Evolutionary conservation across 2,113 vertebrate species (phyloP).

Genomic region (Heptranchias perlo): DNA sequence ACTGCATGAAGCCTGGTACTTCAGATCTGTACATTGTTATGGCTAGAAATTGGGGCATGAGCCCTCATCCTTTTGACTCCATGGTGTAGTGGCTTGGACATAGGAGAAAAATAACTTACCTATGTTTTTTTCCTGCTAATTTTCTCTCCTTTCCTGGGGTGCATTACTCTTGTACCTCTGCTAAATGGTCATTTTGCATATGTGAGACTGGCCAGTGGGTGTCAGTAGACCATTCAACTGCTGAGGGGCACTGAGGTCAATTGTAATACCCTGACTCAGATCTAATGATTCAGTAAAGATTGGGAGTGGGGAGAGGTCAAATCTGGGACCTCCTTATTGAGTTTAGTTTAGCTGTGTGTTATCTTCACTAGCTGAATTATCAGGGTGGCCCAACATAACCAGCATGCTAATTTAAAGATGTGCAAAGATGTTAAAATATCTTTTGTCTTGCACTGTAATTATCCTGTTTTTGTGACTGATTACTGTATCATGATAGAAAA

Average conservation of each 20-base stretch:
- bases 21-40: not conserved
- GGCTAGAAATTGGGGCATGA: not conserved
- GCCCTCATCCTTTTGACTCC: not conserved
- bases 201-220: not conserved
- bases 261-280: not conserved
- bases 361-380: not conserved
- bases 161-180: not conserved
- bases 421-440: not conserved
- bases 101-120: not conserved
- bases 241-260: not conserved
- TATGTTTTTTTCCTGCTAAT: too few species aligned
- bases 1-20: not conserved
- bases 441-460: not conserved
- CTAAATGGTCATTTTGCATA: not conserved
- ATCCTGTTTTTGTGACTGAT: not conserved
- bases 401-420: not conserved
- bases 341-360: not conserved
- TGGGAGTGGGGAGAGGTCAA: not conserved
- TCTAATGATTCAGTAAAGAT: not conserved
- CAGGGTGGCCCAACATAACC: not conserved
- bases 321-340: not conserved
- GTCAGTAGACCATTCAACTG: not conserved
- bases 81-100: not conserved
- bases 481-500: not conserved
- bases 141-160: not conserved